Evolutionary conservation across 2,888 invertebrate species (phyloP).

Genomic region (Erebia palarica): DNA sequence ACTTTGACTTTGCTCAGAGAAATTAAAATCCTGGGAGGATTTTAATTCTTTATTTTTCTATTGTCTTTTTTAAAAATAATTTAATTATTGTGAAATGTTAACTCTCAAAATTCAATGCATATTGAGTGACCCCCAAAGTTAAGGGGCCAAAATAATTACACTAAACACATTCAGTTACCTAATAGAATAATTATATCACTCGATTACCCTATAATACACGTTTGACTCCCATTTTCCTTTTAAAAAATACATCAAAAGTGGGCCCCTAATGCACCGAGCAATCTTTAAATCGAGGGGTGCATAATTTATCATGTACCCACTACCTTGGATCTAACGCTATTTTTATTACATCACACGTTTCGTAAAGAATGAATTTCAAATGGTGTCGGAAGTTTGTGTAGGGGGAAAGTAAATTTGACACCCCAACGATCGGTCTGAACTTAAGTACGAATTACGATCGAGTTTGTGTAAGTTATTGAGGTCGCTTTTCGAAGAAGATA

Average conservation of each 20-base stretch:
- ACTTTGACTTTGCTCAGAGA: too few relatives aligned
- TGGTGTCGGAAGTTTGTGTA: constrained; percentile 77
- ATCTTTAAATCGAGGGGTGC: constrained; percentile 77
- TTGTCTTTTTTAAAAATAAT: too few relatives aligned
- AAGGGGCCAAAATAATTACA: constrained; percentile 20
- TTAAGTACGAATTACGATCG: constrained; percentile 22
- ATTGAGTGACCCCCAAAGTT: not conserved
- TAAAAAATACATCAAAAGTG: constrained; percentile 68
- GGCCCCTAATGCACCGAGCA: constrained; percentile 73
- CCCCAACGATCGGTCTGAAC: constrained; percentile 46
- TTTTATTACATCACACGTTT: constrained; percentile 80
- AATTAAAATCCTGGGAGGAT: too few relatives aligned
- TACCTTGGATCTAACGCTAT: constrained; percentile 72
- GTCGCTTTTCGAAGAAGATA: not conserved
- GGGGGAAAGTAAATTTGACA: constrained; percentile 69
- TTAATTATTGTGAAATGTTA: too few relatives aligned
- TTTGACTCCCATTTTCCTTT: constrained; percentile 72
- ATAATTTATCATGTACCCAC: constrained; percentile 73
- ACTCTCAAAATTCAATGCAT: too few relatives aligned
- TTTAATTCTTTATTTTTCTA: too few relatives aligned
- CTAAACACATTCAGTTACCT: constrained; percentile 28
- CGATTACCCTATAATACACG: constrained; percentile 60
- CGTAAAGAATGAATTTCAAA: constrained; percentile 82
- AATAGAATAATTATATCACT: constrained; percentile 46
- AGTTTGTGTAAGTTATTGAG: constrained; percentile 31